Percentiles rank a stretch among this genome's conserved stretches.
Evolutionary conservation across 2,113 vertebrate species (phyloP).

Genomic region (Sylvia atricapilla): DNA sequence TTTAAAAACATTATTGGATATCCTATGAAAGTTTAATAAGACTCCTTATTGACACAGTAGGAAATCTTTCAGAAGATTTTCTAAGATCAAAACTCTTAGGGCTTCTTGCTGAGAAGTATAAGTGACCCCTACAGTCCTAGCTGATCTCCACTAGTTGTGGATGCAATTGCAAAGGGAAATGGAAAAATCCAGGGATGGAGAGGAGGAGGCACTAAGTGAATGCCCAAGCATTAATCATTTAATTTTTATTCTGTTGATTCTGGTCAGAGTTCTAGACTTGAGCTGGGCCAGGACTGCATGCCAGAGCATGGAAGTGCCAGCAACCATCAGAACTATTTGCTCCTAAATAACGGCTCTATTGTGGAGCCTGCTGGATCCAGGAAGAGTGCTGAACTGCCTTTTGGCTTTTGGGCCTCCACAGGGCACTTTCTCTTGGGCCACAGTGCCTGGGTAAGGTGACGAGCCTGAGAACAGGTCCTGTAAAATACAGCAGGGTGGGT

Average conservation of each 20-base stretch:
- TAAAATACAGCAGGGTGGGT: neutral
- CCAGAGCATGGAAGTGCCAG: neutral
- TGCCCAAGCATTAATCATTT: neutral
- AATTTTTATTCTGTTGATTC: constrained; percentile 6
- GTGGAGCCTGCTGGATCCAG: neutral
- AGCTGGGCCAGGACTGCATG: neutral
- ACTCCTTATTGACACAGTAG: constrained; percentile 38
- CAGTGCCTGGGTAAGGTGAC: neutral
- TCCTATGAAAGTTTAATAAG: constrained; percentile 54
- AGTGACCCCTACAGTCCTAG: neutral
- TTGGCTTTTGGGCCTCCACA: neutral
- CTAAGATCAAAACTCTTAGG: constrained; percentile 26
- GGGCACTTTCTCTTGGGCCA: neutral
- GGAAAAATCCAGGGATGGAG: neutral
- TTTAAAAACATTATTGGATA: constrained; percentile 42
- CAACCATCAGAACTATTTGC: neutral
- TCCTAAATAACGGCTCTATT: neutral
- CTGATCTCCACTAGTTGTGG: neutral
- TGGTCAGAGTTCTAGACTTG: neutral
- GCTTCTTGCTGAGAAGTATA: constrained; percentile 21
- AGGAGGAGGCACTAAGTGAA: neutral
- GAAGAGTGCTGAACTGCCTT: neutral
- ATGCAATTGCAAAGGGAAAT: neutral
- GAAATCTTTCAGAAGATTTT: constrained; percentile 53
- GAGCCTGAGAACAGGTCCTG: neutral